phyloP scores from a whole-genome alignment of 2,797 vertebrate species.

The Thunnus albacares region DNA sequence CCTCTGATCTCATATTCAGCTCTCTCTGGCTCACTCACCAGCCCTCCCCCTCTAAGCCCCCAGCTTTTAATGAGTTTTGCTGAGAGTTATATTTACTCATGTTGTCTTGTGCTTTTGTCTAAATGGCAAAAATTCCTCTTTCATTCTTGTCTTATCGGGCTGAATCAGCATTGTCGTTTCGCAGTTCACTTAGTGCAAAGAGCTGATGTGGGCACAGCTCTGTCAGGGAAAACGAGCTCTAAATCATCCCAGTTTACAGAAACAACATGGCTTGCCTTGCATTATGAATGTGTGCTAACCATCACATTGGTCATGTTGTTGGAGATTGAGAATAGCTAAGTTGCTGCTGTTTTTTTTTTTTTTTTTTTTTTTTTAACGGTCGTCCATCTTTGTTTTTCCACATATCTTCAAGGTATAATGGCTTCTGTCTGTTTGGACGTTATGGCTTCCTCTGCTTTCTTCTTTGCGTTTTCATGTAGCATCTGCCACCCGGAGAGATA shows the following conservation, averaged over 20 bases:
- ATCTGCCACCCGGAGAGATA: slow-evolving; percentile 68
- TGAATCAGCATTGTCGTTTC: slow-evolving; percentile 74
- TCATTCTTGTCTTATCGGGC: slow-evolving; percentile 61
- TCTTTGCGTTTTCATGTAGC: slow-evolving; percentile 62
- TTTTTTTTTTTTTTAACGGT: slow-evolving; percentile 16
- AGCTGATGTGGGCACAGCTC: slow-evolving; percentile 74
- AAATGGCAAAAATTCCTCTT: slow-evolving; percentile 69
- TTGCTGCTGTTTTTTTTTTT: not conserved
- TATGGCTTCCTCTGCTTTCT: slow-evolving; percentile 38
- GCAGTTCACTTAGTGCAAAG: slow-evolving; percentile 71
- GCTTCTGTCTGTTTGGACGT: slow-evolving; percentile 54
- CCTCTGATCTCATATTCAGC: slow-evolving; percentile 79
- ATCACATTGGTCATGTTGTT: slow-evolving; percentile 33
- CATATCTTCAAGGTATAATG: slow-evolving; percentile 36
- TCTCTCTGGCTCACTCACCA: slow-evolving; percentile 38
- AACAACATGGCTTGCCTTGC: slow-evolving; percentile 44
- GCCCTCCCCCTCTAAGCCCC: slow-evolving; percentile 42
- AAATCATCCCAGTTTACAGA: slow-evolving; percentile 60
- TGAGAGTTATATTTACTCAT: slow-evolving; percentile 77
- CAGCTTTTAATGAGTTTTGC: slow-evolving; percentile 77
- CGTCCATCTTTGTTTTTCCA: slow-evolving; percentile 42
- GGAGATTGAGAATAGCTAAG: slow-evolving; percentile 17
- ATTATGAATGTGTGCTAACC: slow-evolving; percentile 54
- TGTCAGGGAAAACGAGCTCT: slow-evolving; percentile 51
- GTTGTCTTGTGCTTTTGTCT: slow-evolving; percentile 76